Base-by-base conservation (phyloP, 2,113 vertebrate genomes). In the Gopherus evgoodei region DNA sequence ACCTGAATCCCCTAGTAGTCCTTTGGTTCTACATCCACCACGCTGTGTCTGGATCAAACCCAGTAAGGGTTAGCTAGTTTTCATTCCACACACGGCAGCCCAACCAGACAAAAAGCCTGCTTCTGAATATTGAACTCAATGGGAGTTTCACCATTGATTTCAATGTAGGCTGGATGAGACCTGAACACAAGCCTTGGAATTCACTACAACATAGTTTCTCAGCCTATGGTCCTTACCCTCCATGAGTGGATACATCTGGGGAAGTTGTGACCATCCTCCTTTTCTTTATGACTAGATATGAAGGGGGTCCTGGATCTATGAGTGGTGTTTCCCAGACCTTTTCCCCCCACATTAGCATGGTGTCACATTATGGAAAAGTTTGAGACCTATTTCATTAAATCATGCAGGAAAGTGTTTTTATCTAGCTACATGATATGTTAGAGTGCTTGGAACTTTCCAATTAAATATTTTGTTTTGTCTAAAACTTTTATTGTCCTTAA, bases 401-500 rank as follows among this genome's bases (percentile, higher is more conserved):
- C n/a, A 85, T 52, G 35, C 57, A 56, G 81, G 29, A 81, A 83
- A 16, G 25, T 35, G 84, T n/a, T 11, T 69, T n/a, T 38, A 1
- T 57, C 83, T 69, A 54, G 57, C 47, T 85, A 52, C 65, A 85
- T 0, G 54, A 47, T 47, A 8, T 4, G 44, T 78, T 22, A 42
- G n/a, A 21, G 9, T 38, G 21, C n/a, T 75, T 76, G 44, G 62
- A 86, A 56, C 50, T 81, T 79, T 25, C 52, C 22, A 81, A 50
- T 6, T 22, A 56, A 57, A 12, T 13, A 16, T 4, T 25, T 12
- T n/a, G 1, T 44, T 78, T 31, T 16, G 7, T 53, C 75, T 80
- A 59, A 69, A n/a, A 52, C 56, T 92, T 78, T 86, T 84, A 72
- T 49, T 50, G 19, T 22, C 93, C 75, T 57, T 76, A 81, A n/a